Base-by-base conservation (phyloP, 2,113 vertebrate genomes). In the Procapra przewalskii region DNA sequence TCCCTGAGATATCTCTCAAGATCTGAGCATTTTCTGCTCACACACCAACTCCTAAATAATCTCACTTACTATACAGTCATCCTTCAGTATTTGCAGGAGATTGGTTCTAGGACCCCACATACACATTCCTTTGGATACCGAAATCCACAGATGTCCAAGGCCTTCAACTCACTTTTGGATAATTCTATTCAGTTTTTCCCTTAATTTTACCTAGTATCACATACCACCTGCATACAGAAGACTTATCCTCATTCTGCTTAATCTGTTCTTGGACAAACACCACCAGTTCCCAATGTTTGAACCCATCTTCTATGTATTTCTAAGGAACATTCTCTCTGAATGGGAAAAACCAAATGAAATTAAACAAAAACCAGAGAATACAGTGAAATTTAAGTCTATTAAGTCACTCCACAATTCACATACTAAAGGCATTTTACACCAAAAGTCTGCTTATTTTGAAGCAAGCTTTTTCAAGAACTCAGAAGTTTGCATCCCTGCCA, bases 391-490 rank as follows among this genome's bases (percentile, higher is more conserved):
- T 83, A 50, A 92, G 23, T 77, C 54, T 75, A 95, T 17, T 54
- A 67, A 94, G 50, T 90, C 33, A 90, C n/a, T 79, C 55, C 23
- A n/a, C 27, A 40, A 15, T 57, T 40, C 88, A 92, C 50, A 92
- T n/a, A 23, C 55, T 87, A 87, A 71, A 90, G 57, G 21, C 9
- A 95, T 67, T 95, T 85, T 64, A 71, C 48, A 31, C 40, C 54
- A 91, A 55, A 91, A 86, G 45, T 52, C 59, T 93, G 11, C 43
- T 82, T 79, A 55, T 92, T 98, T 94, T 67, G 29, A 95, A 96
- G 60, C 21, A 27, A 95, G 79, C 36, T 92, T 86, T 91, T 64
- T 88, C 8, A 94, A 91, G 88, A 95, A 59, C 31, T 75, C 60
- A 67, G 75, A 97, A 95, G 19, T 92, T 94, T 92, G n/a, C 14